Evolutionary conservation across 1,140 invertebrate genomes (phyloP).

Genomic region (Ceratina calcarata): DNA sequence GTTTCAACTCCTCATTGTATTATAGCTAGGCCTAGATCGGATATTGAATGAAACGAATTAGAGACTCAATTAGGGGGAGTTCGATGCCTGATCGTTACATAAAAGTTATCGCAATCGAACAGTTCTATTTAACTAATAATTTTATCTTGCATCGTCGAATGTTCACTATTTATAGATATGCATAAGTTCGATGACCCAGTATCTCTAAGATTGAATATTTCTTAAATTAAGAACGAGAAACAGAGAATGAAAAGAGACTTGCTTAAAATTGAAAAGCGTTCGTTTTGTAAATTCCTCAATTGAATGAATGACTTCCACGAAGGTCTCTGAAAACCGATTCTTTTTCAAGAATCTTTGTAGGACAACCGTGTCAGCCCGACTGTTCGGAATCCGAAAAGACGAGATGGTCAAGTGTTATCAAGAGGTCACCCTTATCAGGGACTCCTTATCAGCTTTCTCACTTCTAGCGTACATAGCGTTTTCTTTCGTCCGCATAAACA

Average conservation of each 20-base stretch:
- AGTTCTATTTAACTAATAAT: too few relatives aligned
- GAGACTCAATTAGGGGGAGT: background rate
- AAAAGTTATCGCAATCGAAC: background rate
- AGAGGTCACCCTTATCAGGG: slow-evolving; percentile 64
- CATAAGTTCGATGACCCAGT: background rate
- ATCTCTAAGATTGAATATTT: background rate
- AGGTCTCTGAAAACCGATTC: background rate
- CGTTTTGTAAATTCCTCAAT: background rate
- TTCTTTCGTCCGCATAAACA: slow-evolving; percentile 48
- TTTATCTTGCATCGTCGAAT: too few relatives aligned
- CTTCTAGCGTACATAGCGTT: slow-evolving; percentile 43
- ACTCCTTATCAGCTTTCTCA: slow-evolving; percentile 53
- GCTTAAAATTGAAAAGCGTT: background rate
- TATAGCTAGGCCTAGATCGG: too few relatives aligned
- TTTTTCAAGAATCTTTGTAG: slow-evolving; percentile 47
- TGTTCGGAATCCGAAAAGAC: slow-evolving; percentile 43
- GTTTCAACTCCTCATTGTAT: background rate
- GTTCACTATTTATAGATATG: background rate
- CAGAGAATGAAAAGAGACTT: background rate
- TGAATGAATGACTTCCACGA: background rate
- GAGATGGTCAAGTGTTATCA: slow-evolving; percentile 60
- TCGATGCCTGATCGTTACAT: background rate
- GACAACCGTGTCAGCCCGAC: slow-evolving; percentile 27
- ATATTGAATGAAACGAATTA: background rate
- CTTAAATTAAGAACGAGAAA: background rate